Evolutionary conservation across 2,113 vertebrate species (phyloP).

Genomic region (Myiozetetes cayanensis): DNA sequence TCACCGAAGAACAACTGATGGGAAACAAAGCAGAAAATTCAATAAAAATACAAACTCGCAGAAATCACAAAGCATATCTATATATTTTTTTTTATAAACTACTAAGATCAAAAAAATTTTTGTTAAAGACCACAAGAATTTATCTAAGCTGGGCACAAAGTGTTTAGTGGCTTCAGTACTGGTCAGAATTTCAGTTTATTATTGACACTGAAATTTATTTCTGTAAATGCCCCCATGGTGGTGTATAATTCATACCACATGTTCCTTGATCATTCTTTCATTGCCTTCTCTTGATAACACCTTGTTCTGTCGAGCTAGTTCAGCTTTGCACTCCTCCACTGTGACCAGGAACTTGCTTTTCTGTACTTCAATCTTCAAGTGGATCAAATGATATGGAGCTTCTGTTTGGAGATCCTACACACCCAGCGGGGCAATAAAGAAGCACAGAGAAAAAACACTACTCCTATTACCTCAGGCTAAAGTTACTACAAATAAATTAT

Average conservation of each 20-base stretch:
- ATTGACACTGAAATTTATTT: background rate
- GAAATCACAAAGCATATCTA: background rate
- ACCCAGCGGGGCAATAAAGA: background rate
- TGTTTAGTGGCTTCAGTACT: background rate
- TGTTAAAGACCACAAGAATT: background rate
- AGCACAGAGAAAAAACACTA: background rate
- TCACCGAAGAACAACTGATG: slow-evolving; percentile 87
- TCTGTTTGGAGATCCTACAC: slow-evolving; percentile 90
- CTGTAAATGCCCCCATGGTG: background rate
- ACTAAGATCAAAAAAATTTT: background rate
- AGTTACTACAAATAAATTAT: background rate
- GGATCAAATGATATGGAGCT: slow-evolving; percentile 88
- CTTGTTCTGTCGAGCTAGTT: slow-evolving; percentile 85
- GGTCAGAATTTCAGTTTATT: background rate
- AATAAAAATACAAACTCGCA: background rate
- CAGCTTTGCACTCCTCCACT: slow-evolving; percentile 84
- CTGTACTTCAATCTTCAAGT: slow-evolving; percentile 87
- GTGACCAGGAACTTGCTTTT: slow-evolving; percentile 75
- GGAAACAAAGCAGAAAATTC: slow-evolving; percentile 8
- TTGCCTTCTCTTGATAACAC: slow-evolving; percentile 81
- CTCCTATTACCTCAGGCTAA: background rate
- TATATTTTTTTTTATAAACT: background rate
- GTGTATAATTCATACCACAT: slow-evolving; percentile 77
- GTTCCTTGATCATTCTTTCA: slow-evolving; percentile 87
- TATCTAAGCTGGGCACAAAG: background rate